A percentile compares a stretch with the other conserved stretches of the same genome.
phyloP scores from a whole-genome alignment of 1,140 invertebrate genomes.

The Drosophila mauritiana region DNA sequence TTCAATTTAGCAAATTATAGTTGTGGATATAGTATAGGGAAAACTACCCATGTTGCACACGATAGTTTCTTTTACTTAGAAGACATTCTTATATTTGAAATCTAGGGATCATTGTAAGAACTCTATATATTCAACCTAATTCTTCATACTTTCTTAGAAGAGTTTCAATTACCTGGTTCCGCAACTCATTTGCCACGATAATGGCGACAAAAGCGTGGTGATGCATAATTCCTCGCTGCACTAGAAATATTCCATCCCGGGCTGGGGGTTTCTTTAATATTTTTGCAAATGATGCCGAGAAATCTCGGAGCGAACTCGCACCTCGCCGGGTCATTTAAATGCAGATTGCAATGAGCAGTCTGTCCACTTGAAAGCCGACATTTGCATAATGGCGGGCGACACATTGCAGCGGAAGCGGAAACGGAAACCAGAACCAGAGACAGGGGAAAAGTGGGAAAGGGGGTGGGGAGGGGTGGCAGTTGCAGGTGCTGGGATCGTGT shows the following conservation, averaged over 20 bases:
- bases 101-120: too few relatives aligned
- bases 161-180: conserved; percentile 55
- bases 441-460: conserved; percentile 2
- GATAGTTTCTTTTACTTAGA: too few relatives aligned
- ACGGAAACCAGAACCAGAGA: conserved; percentile 66
- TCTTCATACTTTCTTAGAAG: neutral
- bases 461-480: conserved; percentile 6
- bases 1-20: too few relatives aligned
- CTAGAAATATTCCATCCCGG: conserved; percentile 25
- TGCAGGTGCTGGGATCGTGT: conserved; percentile 69
- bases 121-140: too few relatives aligned
- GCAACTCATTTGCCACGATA: conserved; percentile 53
- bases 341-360: conserved; percentile 77
- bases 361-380: conserved; percentile 52
- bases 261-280: conserved; percentile 47
- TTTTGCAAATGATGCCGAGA: conserved; percentile 70
- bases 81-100: too few relatives aligned
- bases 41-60: neutral
- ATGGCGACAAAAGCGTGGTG: conserved; percentile 11
- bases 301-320: conserved; percentile 58
- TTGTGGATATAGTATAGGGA: too few relatives aligned
- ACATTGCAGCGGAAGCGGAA: conserved; percentile 78
- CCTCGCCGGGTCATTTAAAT: conserved; percentile 74
- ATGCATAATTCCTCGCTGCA: conserved; percentile 38
- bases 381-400: conserved; percentile 80